Evolutionary conservation across 1,140 invertebrate genomes (phyloP), one percentile per base, ranked within the genome.

Genomic region (Schlechtendalia chinensis): DNA sequence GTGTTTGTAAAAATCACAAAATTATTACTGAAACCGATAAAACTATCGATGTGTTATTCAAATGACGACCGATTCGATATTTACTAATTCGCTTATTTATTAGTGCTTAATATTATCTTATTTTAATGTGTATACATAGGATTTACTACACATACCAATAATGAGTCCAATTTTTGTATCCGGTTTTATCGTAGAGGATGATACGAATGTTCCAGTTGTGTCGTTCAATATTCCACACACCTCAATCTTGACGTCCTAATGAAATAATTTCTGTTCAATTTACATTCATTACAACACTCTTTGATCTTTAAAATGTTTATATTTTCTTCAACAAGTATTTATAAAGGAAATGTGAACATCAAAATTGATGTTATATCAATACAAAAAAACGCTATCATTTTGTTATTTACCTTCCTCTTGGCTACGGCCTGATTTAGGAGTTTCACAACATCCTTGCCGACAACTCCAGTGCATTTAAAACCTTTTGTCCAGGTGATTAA

Each of bases 401-500:
- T 54, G 3, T 54, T 0, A 19, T 6, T 19, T 54, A 19, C 53
- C 5, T 54, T 54, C 2, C 53, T 19, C 16, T 54, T 54, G 5
- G 17, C 32, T 39, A 96, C 92, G 6, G 95, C 95, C 83, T 91
- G 90, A 82, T 92, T 90, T 17, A 98, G 87, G 82, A 96, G 84
- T 69, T 89, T 86, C 2, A 96, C 95, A 61, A 98, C 93, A 86
- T 97, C 94, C 81, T 94, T 87, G 2, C 92, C 92, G 81, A 94
- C 93, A 0, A 96, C 94, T 4, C 93, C 95, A 1, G 89, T 88
- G 85, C 94, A 96, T 71, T 92, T 94, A 86, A 97, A 98, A 0
- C 96, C 96, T 86, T 98, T 92, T 1, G 98, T 99, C 98, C 98
- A 99, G 27, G 90, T 90, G 71, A 94, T 92, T 11, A 99, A 87